Percentiles rank a stretch among this genome's conserved stretches.
Evolutionary conservation across 2,797 vertebrate genomes (phyloP).

Genomic region (Anguilla megastoma): DNA sequence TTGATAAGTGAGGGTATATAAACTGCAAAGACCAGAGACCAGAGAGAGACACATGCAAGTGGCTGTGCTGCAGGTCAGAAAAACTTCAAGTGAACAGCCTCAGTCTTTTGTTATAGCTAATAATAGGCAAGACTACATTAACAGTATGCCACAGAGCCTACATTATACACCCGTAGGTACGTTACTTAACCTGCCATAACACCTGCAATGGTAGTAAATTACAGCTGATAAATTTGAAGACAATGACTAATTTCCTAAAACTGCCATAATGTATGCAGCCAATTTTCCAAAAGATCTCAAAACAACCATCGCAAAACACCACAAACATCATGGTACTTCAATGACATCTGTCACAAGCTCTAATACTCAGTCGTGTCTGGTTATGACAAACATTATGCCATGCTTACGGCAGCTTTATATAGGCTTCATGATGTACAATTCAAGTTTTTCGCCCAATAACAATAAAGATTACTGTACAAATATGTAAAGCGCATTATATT

Average conservation of each 20-base stretch:
- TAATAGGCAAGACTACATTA: not conserved
- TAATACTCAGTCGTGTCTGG: not conserved
- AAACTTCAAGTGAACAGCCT: not conserved
- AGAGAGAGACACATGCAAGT: not conserved
- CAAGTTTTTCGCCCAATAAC: no score
- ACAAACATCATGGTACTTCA: no score
- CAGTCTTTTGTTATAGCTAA: not conserved
- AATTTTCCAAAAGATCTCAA: not conserved
- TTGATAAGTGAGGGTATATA: no score
- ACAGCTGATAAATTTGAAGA: not conserved
- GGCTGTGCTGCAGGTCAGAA: not conserved
- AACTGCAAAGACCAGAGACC: no score
- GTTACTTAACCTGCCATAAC: not conserved
- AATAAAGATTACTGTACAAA: no score
- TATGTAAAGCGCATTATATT: no score
- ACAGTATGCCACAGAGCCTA: not conserved
- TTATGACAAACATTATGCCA: not conserved
- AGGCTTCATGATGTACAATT: not conserved
- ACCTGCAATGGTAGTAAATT: not conserved
- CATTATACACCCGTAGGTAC: no score
- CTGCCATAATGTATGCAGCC: not conserved
- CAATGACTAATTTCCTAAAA: not conserved
- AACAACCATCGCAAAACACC: not conserved
- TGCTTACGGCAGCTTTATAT: not conserved
- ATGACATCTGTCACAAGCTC: no score